A percentile compares a stretch with the other conserved stretches of the same genome.
These are phyloP conservation scores for Catonia carolina DNA, from an alignment of 2,888 invertebrate genomes.

Conservation along the genomic window DNA sequence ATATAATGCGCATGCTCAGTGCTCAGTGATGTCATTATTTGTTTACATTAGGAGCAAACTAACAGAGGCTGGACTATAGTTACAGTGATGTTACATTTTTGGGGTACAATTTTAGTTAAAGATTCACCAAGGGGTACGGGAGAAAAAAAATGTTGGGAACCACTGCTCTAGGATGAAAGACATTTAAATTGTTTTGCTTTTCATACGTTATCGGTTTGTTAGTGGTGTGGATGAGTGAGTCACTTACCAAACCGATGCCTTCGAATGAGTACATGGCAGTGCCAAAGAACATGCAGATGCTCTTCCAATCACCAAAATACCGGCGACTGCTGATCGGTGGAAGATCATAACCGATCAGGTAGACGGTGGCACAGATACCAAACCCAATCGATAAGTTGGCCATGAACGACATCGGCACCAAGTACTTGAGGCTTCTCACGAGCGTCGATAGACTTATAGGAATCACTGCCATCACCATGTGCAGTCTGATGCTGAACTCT, in stretches of 20 bases:
- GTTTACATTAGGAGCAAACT: no score
- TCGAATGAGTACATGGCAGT: constrained; percentile 96
- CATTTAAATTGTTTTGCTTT: no score
- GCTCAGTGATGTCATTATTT: no score
- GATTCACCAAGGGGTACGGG: no score
- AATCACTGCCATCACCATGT: constrained; percentile 64
- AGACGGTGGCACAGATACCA: constrained; percentile 69
- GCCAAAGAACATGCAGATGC: constrained; percentile 85
- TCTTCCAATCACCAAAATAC: constrained; percentile 49
- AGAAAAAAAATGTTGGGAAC: no score
- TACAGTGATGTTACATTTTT: no score
- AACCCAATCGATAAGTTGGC: constrained; percentile 70
- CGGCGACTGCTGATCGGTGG: constrained; percentile 55
- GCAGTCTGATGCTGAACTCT: constrained; percentile 52
- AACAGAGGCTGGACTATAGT: no score
- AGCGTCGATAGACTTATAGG: constrained; percentile 67
- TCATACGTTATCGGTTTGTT: no score
- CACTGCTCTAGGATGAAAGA: no score
- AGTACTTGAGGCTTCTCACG: constrained; percentile 66
- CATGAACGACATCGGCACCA: constrained; percentile 69
- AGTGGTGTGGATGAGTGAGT: no score
- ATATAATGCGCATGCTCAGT: no score
- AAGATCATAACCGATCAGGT: constrained; percentile 65
- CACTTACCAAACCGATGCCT: constrained; percentile 79
- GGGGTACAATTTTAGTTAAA: no score